Evolutionary conservation across 2,888 invertebrate genomes (phyloP), one percentile per base, ranked within the genome.

Genomic region (Mythimna vitellina): DNA sequence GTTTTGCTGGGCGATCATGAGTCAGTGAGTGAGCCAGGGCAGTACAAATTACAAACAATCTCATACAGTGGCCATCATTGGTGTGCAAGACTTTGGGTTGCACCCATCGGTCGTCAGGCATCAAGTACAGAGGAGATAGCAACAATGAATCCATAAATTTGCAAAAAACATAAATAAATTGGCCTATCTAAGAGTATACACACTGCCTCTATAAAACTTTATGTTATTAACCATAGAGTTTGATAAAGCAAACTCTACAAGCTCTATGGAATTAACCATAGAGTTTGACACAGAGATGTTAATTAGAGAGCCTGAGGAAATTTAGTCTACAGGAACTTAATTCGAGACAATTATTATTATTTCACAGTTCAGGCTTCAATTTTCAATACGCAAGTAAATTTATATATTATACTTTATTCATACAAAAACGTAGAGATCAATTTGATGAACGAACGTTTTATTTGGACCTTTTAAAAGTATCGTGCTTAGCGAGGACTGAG

Each of bases 281-380:
- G 3, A 62, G 14, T 38, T 29, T 25, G 10, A 32, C 10, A 22
- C 14, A 62, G 9, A 38, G 12, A 20, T 25, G 10, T 49, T 25
- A 58, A 17, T 61, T 12, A 10, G 9, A 20, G 7, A 20, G 8
- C 22, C 5, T n/a, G 9, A 3, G 53, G 22, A 35, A 22, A 1
- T 22, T 74, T n/a, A 54, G 32, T 58, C 9, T 71, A 80, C 14
- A 80, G 76, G 63, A 80, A 79, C 76, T 32, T 46, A 65, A 68
- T 73, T 78, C 54, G 10, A 67, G n/a, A 67, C 17, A 57, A 54
- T n/a, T 53, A 51, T 62, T 65, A 22, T 53, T 14, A 49, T 53
- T 38, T 66, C 14, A 29, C 62, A 78, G 62, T 58, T 38, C 60
- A 84, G 84, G 78, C 81, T 84, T 79, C 81, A 84, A 79, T 83